Evolutionary conservation across 2,888 invertebrate species (phyloP).

Genomic region (Hirtodrosophila histrioides): DNA sequence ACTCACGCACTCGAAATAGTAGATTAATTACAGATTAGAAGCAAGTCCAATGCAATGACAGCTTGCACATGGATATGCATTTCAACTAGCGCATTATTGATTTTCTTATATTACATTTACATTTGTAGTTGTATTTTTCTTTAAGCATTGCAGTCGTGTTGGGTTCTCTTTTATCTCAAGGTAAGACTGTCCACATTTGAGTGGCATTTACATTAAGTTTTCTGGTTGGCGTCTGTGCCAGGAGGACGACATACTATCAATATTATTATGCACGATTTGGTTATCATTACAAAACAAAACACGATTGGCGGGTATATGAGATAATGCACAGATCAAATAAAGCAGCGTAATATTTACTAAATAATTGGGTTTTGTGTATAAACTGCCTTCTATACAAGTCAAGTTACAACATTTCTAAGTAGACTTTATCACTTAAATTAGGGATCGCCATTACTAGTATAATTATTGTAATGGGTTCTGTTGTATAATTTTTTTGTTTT

Average conservation of each 20-base stretch:
- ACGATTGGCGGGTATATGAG: conserved; percentile 59
- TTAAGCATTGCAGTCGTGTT: conserved; percentile 53
- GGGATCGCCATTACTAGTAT: conserved; percentile 34
- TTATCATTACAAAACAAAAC: conserved; percentile 80
- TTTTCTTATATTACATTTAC: conserved; percentile 51
- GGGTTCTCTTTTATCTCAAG: conserved; percentile 36
- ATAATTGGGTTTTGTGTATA: conserved; percentile 55
- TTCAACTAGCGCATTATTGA: conserved; percentile 56
- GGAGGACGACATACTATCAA: conserved; percentile 42
- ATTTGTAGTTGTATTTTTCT: conserved; percentile 53
- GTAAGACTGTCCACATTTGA: conserved; percentile 50
- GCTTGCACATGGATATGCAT: conserved; percentile 50
- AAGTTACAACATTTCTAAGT: conserved; percentile 65
- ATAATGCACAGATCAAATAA: conserved; percentile 63
- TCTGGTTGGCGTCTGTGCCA: conserved; percentile 34
- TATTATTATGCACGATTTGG: conserved; percentile 78
- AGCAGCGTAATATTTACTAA: conserved; percentile 47
- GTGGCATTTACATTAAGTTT: conserved; percentile 60
- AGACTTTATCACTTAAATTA: conserved; percentile 69
- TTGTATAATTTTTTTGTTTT: conserved; percentile 28
- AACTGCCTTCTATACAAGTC: conserved; percentile 67
- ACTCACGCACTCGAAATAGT: conserved; percentile 57
- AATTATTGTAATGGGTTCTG: conserved; percentile 13
- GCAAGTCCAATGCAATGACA: conserved; percentile 51
- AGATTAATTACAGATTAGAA: conserved; percentile 65